Percentiles rank a stretch among this genome's conserved stretches.
phyloP scores from a whole-genome alignment of 30 jellyfish, hydroid and myxozoan species.

The Catostylus mosaicus region DNA sequence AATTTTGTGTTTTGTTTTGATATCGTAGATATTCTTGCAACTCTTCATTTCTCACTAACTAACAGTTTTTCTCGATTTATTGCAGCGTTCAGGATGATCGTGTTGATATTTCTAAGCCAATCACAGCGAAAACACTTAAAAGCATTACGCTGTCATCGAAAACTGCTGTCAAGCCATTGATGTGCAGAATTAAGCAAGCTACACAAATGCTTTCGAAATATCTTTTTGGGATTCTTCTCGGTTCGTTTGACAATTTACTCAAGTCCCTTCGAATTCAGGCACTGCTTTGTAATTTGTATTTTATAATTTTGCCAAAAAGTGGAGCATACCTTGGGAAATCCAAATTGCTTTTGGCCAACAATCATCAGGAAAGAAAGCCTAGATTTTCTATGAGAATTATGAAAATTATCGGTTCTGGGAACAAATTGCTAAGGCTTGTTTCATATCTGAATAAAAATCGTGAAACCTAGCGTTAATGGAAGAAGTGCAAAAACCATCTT shows the following conservation, averaged over 20 bases:
- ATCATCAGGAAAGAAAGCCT: not conserved
- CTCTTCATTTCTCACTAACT: too few species aligned
- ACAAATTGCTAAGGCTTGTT: too few species aligned
- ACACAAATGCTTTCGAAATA: slow-evolving; percentile 30
- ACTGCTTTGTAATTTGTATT: not conserved
- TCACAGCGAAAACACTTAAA: slow-evolving; percentile 6
- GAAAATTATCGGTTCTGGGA: not conserved
- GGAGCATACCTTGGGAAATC: not conserved
- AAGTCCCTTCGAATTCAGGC: not conserved
- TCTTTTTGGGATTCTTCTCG: slow-evolving; percentile 18
- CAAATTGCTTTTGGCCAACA: not conserved
- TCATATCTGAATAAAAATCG: too few species aligned
- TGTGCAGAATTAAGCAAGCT: slow-evolving; percentile 52
- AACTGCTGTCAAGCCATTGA: slow-evolving; percentile 29
- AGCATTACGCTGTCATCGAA: slow-evolving; percentile 40
- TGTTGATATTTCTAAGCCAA: not conserved
- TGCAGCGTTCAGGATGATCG: slow-evolving; percentile 36
- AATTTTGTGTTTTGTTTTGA: not conserved
- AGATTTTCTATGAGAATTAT: not conserved
- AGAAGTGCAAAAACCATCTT: too few species aligned
- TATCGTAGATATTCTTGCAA: not conserved
- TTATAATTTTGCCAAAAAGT: not conserved
- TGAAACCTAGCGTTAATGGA: too few species aligned
- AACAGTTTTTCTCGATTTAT: not conserved
- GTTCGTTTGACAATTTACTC: not conserved